Conservation (phyloP, 2,113 vertebrate species). For the Tragelaphus scriptus region DNA sequence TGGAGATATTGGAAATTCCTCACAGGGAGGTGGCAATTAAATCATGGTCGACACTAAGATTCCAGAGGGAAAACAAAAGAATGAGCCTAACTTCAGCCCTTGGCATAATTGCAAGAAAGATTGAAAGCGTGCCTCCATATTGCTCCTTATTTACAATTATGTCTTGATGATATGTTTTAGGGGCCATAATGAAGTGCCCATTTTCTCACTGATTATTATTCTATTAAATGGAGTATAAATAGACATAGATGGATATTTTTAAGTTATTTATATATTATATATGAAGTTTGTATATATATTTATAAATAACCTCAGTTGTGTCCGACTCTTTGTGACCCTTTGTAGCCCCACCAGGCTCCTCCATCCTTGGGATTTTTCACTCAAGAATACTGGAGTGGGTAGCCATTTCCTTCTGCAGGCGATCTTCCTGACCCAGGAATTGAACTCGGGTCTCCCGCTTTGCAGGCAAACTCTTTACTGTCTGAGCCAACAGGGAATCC, state of each 20-base stretch:
- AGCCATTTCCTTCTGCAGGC: not conserved
- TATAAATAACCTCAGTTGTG: not conserved
- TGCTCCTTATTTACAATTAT: not conserved
- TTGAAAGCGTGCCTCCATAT: not conserved
- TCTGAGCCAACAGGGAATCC: not conserved
- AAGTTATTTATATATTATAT: not conserved
- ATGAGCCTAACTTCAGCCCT: not conserved
- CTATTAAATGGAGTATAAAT: not conserved
- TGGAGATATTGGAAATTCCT: not conserved
- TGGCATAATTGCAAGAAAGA: not conserved
- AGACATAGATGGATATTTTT: not conserved
- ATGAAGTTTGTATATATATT: not conserved
- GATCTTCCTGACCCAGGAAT: not conserved
- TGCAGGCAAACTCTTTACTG: not conserved
- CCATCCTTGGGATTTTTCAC: not conserved
- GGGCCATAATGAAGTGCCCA: not conserved
- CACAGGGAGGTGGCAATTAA: not conserved
- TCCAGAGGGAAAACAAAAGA: not conserved
- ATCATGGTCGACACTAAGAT: not conserved
- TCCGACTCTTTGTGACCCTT: not conserved
- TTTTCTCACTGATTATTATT: not conserved
- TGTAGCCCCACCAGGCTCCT: not conserved
- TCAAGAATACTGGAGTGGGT: not conserved
- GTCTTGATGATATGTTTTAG: not conserved
- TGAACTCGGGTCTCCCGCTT: rapidly evolving